Evolutionary conservation across 2,113 vertebrate genomes (phyloP), one percentile per base, ranked within the genome.

Genomic region (Myocastor coypus): DNA sequence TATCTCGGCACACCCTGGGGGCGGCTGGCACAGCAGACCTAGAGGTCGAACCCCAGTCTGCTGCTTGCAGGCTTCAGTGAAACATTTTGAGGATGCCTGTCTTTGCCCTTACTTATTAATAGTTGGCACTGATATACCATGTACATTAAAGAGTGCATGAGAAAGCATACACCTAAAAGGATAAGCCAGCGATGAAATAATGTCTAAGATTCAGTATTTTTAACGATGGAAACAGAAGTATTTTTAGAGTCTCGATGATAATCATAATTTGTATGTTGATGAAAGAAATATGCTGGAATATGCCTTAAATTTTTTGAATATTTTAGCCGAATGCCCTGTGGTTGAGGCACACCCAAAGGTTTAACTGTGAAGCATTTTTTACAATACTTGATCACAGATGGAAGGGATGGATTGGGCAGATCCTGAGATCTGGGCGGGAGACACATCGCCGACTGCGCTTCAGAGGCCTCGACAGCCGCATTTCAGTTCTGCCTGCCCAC

Each of bases 231-330:
- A 77, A 57, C 19, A 73, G 87, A 93, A 13, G 24, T 57, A 57
- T 19, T 85, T 93, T 88, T 59, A 7, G 19, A 66, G 1, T 83
- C 28, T 89, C 82, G 17, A 83, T 57, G 87, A 66, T 75, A 14
- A 20, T 55, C n/a, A 66, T 42, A 73, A 64, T 87, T 80, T 28
- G 83, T 91, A 22, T 92, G 83, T 92, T 78, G 61, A 14, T 91
- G 28, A 57, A 37, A 92, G 42, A 78, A 52, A 34, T 52, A 52
- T 32, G 40, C 42, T 30, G 46, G 12, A 77, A 24, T 46, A 46
- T 46, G 8, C 16, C 52, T 80, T 80, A 52, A 34, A 52, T 4
- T 80, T 52, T 50, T 80, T 80, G 46, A 66, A 87, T 81, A 34
- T 22, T 59, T 66, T 84, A 55, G 1, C 64, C 81, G 75, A 81